These are phyloP conservation scores for Nomada ferruginata DNA, from an alignment of 2,888 invertebrate species.

Conservation along the genomic window DNA sequence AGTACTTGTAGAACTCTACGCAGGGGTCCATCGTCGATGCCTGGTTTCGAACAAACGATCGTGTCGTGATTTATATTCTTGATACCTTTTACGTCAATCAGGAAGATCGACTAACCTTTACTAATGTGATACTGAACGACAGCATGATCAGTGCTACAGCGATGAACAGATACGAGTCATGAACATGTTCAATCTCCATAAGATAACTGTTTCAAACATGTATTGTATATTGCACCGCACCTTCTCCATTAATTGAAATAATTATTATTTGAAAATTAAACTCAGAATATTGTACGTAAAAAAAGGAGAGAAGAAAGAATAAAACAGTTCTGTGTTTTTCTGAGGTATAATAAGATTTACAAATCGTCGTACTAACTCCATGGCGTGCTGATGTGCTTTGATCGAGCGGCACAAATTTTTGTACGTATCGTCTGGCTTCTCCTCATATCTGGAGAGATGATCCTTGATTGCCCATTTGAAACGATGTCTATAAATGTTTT, in stretches of 20 bases:
- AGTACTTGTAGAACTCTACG: constrained; percentile 1
- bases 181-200: neutral
- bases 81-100: neutral
- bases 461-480: neutral
- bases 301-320: neutral
- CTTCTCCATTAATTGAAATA: too few relatives aligned
- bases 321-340: too few relatives aligned
- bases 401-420: neutral
- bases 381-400: neutral
- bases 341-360: neutral
- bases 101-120: neutral
- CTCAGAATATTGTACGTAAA: neutral
- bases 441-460: too few relatives aligned
- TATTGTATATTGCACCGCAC: too few relatives aligned
- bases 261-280: neutral
- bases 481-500: constrained; percentile 9
- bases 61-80: neutral
- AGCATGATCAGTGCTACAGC: neutral
- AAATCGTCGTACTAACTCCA: neutral
- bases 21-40: neutral
- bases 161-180: constrained; percentile 7
- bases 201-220: neutral
- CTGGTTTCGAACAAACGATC: neutral
- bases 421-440: neutral
- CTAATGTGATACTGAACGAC: constrained; percentile 12